Percentiles rank a stretch among this genome's conserved stretches.
phyloP scores from a whole-genome alignment of 2,113 vertebrate species.

The Papio anubis region DNA sequence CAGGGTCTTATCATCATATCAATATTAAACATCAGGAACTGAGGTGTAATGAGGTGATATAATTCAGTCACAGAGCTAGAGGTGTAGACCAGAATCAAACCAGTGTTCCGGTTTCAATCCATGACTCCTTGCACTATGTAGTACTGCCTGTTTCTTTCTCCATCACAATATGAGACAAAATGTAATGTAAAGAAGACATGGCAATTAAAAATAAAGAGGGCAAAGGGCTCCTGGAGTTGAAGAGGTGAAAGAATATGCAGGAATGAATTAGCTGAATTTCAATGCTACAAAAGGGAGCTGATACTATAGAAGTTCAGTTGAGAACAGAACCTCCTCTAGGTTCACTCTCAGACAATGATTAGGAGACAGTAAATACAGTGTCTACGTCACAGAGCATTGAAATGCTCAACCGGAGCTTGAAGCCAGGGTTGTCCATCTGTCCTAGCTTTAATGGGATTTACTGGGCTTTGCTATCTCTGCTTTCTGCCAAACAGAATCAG shows the following conservation, averaged over 20 bases:
- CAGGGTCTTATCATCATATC: neutral
- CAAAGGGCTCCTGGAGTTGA: neutral
- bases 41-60: neutral
- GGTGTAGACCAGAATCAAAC: neutral
- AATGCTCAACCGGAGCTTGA: neutral
- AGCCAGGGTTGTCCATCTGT: conserved; percentile 64
- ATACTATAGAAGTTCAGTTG: neutral
- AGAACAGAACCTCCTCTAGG: neutral
- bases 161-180: neutral
- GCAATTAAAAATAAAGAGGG: neutral
- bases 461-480: conserved; percentile 33
- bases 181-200: neutral
- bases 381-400: neutral
- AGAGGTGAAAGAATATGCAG: neutral
- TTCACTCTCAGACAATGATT: neutral
- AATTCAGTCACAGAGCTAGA: neutral
- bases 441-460: conserved; percentile 59
- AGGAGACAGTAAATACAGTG: neutral
- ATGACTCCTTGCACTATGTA: neutral
- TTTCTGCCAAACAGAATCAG: conserved; percentile 66
- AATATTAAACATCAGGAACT: neutral
- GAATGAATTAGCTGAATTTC: neutral
- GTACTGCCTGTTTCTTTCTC: neutral
- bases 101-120: neutral
- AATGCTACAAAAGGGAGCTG: neutral